These are phyloP conservation scores for Zosterops japonicus DNA, from an alignment of 2,113 vertebrate species.

Conservation along the genomic window DNA sequence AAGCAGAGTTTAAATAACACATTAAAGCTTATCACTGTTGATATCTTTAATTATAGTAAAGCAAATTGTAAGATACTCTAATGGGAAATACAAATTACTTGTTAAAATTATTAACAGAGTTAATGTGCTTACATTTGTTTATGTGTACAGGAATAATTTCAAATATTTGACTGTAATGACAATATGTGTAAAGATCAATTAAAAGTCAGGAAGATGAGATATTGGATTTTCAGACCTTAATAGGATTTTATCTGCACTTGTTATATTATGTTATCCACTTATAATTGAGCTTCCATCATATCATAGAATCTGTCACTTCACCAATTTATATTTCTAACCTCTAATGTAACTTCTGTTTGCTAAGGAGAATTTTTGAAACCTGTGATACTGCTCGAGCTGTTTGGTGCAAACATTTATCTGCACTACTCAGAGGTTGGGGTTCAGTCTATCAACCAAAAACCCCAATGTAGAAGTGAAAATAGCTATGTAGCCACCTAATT, in stretches of 20 bases:
- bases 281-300: conserved; percentile 82
- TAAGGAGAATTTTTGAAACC: conserved; percentile 70
- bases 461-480: conserved; percentile 1
- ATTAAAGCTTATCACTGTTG: conserved; percentile 74
- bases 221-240: conserved; percentile 82
- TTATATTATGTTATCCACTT: conserved; percentile 82
- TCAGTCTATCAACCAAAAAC: conserved; percentile 24
- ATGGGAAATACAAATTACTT: conserved; percentile 83
- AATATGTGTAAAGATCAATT: conserved; percentile 86
- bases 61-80: conserved; percentile 75
- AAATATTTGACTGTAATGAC: conserved; percentile 80
- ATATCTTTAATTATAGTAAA: conserved; percentile 80
- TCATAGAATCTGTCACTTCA: conserved; percentile 75
- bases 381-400: conserved; percentile 15
- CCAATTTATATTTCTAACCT: conserved; percentile 78
- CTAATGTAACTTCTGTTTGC: conserved; percentile 76
- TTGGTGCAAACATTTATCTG: background rate
- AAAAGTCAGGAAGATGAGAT: conserved; percentile 84
- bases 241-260: conserved; percentile 82
- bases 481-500: background rate
- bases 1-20: conserved; percentile 73
- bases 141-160: conserved; percentile 76
- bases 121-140: conserved; percentile 85
- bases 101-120: conserved; percentile 82
- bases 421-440: background rate